These are phyloP conservation scores for Phania funesta DNA, from an alignment of 2,888 invertebrate genomes.

Conservation along the genomic window DNA sequence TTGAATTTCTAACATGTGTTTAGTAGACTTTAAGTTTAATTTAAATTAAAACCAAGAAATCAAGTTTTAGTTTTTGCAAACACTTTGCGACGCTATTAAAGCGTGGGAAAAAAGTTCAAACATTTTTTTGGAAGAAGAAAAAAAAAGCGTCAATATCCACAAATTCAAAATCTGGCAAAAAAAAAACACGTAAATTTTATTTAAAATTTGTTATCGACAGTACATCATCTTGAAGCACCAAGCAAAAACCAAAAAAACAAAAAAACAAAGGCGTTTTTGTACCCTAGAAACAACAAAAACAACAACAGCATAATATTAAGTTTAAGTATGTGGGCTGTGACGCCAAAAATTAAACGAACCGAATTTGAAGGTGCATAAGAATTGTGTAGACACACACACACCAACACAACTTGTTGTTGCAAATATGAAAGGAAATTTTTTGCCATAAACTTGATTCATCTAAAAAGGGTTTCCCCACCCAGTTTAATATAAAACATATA, in stretches of 20 bases:
- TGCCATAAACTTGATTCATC: conserved; percentile 58
- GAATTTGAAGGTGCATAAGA: conserved; percentile 38
- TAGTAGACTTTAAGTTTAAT: conserved; percentile 42
- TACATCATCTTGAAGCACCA: conserved; percentile 47
- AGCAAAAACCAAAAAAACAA: too few relatives aligned
- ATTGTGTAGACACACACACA: not conserved
- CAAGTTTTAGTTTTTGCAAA: conserved; percentile 13
- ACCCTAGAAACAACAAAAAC: conserved; percentile 1
- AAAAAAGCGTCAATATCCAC: conserved; percentile 58
- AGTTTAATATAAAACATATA: conserved; percentile 68
- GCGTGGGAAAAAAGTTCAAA: conserved; percentile 59
- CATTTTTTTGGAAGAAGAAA: not conserved
- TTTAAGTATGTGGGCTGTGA: conserved; percentile 75
- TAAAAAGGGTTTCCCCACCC: conserved; percentile 69
- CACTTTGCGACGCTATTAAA: conserved; percentile 39
- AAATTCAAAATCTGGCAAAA: conserved; percentile 42
- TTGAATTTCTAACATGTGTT: conserved; percentile 54
- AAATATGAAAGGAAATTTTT: conserved; percentile 3
- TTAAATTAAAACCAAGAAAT: conserved; percentile 51
- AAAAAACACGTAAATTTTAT: conserved; percentile 60
- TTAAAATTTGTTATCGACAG: conserved; percentile 64
- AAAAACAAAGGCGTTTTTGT: conserved; percentile 17
- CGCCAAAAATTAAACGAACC: conserved; percentile 71
- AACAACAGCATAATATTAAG: conserved; percentile 23
- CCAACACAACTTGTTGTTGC: conserved; percentile 35